A percentile compares a stretch with the other conserved stretches of the same genome.
phyloP scores from a whole-genome alignment of 2,113 vertebrate genomes.

The Aramus guarauna region DNA sequence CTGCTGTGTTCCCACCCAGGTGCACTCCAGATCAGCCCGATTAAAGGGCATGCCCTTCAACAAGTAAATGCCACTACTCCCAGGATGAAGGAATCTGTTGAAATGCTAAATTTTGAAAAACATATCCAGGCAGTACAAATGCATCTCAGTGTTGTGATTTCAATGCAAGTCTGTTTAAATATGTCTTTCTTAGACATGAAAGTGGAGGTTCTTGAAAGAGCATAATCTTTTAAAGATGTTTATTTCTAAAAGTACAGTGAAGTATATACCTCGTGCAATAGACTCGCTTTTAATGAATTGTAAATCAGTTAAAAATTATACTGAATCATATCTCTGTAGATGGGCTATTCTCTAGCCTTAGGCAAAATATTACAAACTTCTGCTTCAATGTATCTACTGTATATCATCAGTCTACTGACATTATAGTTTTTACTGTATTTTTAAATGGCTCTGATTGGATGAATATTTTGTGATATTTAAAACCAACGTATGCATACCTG shows the following conservation, averaged over 20 bases:
- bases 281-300: slow-evolving; percentile 53
- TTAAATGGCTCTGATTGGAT: not conserved
- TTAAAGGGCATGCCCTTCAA: not conserved
- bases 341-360: slow-evolving; percentile 19
- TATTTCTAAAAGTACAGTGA: slow-evolving; percentile 34
- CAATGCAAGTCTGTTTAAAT: not conserved
- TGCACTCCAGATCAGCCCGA: not conserved
- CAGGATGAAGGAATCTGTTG: not conserved
- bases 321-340: slow-evolving; percentile 18
- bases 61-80: not conserved
- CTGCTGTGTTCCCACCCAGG: not conserved
- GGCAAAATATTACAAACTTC: slow-evolving; percentile 33
- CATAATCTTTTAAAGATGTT: slow-evolving; percentile 21
- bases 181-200: not conserved
- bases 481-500: not conserved
- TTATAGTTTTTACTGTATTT: not conserved
- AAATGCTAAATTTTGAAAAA: not conserved
- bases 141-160: not conserved
- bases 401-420: not conserved
- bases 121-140: not conserved
- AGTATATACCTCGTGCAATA: slow-evolving; percentile 11
- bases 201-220: not conserved
- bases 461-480: not conserved
- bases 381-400: not conserved
- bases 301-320: slow-evolving; percentile 61